Evolutionary conservation across 2,888 invertebrate species (phyloP).

Genomic region (Lacanobia oleracea): DNA sequence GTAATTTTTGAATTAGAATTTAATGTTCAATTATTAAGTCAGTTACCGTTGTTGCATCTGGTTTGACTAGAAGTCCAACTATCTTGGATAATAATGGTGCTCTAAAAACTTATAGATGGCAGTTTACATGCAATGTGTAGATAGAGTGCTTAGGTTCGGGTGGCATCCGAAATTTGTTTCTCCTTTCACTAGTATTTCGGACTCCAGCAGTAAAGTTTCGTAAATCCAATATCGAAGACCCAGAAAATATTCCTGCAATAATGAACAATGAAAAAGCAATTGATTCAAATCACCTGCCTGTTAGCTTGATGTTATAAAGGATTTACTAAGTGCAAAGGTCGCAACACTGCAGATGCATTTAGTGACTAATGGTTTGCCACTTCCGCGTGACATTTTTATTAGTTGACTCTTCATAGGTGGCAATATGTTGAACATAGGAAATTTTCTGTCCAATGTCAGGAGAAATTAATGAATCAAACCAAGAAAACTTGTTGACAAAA

Average conservation of each 20-base stretch:
- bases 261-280: not conserved
- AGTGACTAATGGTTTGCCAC: conserved; percentile 46
- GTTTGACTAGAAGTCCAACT: conserved; percentile 22
- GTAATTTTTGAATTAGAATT: conserved; percentile 43
- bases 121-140: not conserved
- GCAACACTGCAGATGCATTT: conserved; percentile 8
- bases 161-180: not conserved
- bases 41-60: conserved; percentile 45
- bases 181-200: not conserved
- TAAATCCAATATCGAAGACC: not conserved
- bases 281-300: not conserved
- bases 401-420: conserved; percentile 34
- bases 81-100: not conserved
- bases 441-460: conserved; percentile 39
- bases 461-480: conserved; percentile 37
- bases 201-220: not conserved
- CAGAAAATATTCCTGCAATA: not conserved
- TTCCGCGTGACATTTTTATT: conserved; percentile 57
- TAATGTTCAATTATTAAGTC: conserved; percentile 34
- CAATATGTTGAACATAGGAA: conserved; percentile 39
- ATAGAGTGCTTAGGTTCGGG: not conserved
- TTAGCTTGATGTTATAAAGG: not conserved
- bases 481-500: conserved; percentile 43
- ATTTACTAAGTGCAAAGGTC: conserved; percentile 44
- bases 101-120: not conserved